Evolutionary conservation across 2,797 vertebrate genomes (phyloP), one percentile per base, ranked within the genome.

Genomic region (Meda fulgida): DNA sequence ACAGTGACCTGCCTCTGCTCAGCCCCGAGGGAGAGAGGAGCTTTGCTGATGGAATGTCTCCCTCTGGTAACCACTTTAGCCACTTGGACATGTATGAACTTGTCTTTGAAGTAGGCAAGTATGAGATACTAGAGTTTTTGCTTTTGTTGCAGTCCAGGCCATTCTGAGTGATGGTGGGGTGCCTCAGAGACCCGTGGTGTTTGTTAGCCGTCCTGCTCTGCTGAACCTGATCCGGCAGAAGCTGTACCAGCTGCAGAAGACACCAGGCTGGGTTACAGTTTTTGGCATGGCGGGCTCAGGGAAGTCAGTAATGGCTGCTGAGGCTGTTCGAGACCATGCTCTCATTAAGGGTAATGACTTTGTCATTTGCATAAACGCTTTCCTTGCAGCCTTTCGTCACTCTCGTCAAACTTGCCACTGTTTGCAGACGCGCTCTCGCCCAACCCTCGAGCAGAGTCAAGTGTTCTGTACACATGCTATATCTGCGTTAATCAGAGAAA

Each of bases 261-360:
- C 95, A 2, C 87, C 97, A 0, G 98, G 98, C 10, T 99, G 98
- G 98, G 95, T 99, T 85, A 96, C 96, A 0, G 93, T 99, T n/a
- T 97, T 96, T 76, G 98, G 98, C 78, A 99, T 99, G 98, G 98
- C 98, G 4, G 98, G 98, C 60, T 99, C 97, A 7, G 98, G 98
- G 14, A 99, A 99, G 92, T 98, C 98, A n/a, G 96, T 99, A 72
- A 90, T 99, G 87, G 96, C 98, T 75, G 96, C 98, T 6, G 98
- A 99, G 92, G 96, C 96, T 16, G 95, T 97, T 84, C 93, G 98
- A 86, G 94, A 99, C 90, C 94, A 94, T n/a, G 84, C 38, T 0
- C 90, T 99, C 85, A 93, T 99, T 67, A 92, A 95, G 94, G 96
- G 98, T 99, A 93, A 86, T 40, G 0, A 13, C 7, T 53, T 31